phyloP scores from a whole-genome alignment of 2,888 invertebrate species.

The Meta bourneti region DNA sequence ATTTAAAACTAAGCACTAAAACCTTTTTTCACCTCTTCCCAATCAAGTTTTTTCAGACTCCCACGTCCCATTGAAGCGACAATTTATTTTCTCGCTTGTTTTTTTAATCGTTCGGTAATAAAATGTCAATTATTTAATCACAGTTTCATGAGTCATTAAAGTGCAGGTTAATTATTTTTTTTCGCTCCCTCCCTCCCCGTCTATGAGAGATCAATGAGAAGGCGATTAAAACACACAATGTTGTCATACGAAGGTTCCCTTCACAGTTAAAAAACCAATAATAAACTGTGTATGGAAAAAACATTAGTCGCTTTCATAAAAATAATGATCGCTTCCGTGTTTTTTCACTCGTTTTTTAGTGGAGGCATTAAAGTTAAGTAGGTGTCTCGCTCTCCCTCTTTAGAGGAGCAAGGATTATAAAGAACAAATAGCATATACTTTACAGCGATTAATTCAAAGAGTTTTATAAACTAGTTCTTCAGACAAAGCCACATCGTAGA shows the following conservation, averaged over 20 bases:
- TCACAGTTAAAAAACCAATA: slow-evolving; percentile 53
- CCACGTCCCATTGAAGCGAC: slow-evolving; percentile 14
- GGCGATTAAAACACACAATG: slow-evolving; percentile 60
- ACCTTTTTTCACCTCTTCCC: slow-evolving; percentile 19
- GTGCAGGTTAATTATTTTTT: slow-evolving; percentile 73
- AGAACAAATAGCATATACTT: slow-evolving; percentile 41
- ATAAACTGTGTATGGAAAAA: slow-evolving; percentile 48
- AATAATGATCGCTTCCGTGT: slow-evolving; percentile 57
- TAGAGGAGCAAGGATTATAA: slow-evolving; percentile 44
- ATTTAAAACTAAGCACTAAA: slow-evolving; percentile 44
- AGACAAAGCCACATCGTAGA: slow-evolving; percentile 18
- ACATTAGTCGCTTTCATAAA: slow-evolving; percentile 55
- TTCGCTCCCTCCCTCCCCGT: neutral
- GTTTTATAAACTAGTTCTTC: slow-evolving; percentile 38
- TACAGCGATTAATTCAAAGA: slow-evolving; percentile 40
- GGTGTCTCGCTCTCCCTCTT: slow-evolving; percentile 53
- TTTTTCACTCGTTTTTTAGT: slow-evolving; percentile 31
- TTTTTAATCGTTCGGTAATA: slow-evolving; percentile 62
- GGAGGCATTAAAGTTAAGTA: slow-evolving; percentile 65
- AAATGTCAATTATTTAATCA: slow-evolving; percentile 76
- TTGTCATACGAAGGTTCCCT: slow-evolving; percentile 45
- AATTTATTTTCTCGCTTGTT: slow-evolving; percentile 52
- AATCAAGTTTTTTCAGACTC: neutral
- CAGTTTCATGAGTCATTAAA: slow-evolving; percentile 75
- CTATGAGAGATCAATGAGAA: slow-evolving; percentile 33